Base-by-base conservation (phyloP, 2,888 invertebrate genomes). In the Stenodera caucasica region DNA sequence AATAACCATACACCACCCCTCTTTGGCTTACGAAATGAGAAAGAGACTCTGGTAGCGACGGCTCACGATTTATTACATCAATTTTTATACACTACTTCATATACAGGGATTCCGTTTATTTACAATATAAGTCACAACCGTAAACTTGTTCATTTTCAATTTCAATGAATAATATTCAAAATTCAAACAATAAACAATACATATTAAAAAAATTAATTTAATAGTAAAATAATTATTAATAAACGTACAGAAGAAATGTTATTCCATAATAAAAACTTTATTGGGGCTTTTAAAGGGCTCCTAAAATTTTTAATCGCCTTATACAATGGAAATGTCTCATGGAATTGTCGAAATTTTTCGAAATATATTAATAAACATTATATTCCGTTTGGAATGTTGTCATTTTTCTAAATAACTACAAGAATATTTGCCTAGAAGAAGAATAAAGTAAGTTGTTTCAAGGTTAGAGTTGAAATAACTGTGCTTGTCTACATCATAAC, bases 11-110 rank as follows among this genome's bases (percentile, higher is more conserved):
- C 40, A 40, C 40, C 40, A 40, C 62, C 73, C 72, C 72, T 71
- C 69, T 68, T 66, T 71, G 72, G 72, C 72, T 72, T 73, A 72
- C 67, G 70, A 69, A 71, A 71, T 69, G 70, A 71, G 71, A 40
- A 40, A 40, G 40, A 69, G 69, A 61, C 60, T 70, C 72, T 73
- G 73, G 65, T 56, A 60, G 58, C 65, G 73, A 73, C 73, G 70
- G 67, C 63, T 56, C 62, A 64, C 72, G 72, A 73, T 73, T 73
- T 73, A 73, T 72, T 72, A 66, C 65, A 66, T 70, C 68, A 67
- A 73, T 72, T 71, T 72, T 70, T 70, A 63, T 69, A 67, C 68
- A 68, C 63, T 71, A 69, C 69, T 71, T 70, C 64, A 58, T 66
- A 63, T 64, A 63, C 52, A 53, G 11, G 18, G 66, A 66, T 64